A percentile compares a stretch with the other conserved stretches of the same genome.
phyloP scores from a whole-genome alignment of 2,888 invertebrate species.

The Antheraea assamensis region DNA sequence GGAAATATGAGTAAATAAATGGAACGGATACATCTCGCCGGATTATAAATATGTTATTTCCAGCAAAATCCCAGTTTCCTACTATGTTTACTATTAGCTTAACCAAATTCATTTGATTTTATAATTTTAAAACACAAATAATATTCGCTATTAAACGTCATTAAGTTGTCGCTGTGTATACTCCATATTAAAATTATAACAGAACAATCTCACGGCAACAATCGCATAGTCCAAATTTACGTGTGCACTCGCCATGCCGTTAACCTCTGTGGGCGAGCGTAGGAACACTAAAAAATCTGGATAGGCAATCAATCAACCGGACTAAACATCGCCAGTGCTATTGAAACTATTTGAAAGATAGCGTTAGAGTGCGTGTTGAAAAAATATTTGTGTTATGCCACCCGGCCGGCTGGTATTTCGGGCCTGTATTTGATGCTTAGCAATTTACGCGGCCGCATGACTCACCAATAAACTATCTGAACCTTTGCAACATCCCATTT shows the following conservation, averaged over 20 bases:
- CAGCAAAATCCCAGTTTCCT: too few relatives aligned
- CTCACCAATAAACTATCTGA: conserved; percentile 12
- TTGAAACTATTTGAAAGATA: conserved; percentile 23
- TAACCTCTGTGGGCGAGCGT: conserved; percentile 60
- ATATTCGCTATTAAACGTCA: too few relatives aligned
- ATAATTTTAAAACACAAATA: too few relatives aligned
- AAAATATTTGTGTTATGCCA: conserved; percentile 19
- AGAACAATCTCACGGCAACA: conserved; percentile 35
- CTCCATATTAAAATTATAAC: conserved; percentile 12
- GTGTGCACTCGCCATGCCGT: conserved; percentile 32
- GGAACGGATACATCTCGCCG: too few relatives aligned
- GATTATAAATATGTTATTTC: too few relatives aligned
- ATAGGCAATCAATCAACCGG: conserved; percentile 48
- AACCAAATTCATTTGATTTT: too few relatives aligned
- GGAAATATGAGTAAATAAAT: too few relatives aligned
- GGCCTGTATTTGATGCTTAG: conserved; percentile 14
- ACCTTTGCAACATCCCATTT: conserved; percentile 7
- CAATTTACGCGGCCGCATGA: conserved; percentile 13
- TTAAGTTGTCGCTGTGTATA: neutral
- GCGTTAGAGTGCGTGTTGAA: conserved; percentile 18
- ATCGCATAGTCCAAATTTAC: conserved; percentile 35
- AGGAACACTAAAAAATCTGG: conserved; percentile 55
- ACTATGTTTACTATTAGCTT: too few relatives aligned
- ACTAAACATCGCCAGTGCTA: conserved; percentile 32
- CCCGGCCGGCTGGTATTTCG: conserved; percentile 9